These are phyloP conservation scores for Liparis tanakae DNA, from an alignment of 2,797 vertebrate genomes.

Conservation along the genomic window DNA sequence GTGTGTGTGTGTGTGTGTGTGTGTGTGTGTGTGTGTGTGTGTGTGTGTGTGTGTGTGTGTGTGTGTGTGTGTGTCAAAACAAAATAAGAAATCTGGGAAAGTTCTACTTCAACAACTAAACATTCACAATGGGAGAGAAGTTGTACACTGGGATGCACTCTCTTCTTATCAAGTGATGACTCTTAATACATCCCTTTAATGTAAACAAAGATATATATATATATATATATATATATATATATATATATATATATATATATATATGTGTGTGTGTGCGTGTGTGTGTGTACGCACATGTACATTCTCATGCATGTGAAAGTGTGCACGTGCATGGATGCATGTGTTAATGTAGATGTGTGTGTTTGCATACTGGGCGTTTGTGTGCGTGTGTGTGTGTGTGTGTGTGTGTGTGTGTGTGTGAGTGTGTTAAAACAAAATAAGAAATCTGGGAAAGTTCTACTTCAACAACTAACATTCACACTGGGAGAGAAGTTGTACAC, in stretches of 20 bases:
- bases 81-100: constrained; percentile 35
- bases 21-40: neutral
- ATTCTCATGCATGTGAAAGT: too few species aligned
- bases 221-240: too few species aligned
- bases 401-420: too few species aligned
- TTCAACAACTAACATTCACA: constrained; percentile 34
- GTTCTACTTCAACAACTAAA: constrained; percentile 27
- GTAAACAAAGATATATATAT: constrained; percentile 48
- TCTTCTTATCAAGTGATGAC: constrained; percentile 14
- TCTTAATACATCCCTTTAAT: constrained; percentile 64
- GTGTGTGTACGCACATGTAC: too few species aligned
- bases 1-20: constrained; percentile 6
- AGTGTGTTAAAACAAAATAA: constrained; percentile 11
- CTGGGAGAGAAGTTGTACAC: constrained; percentile 48
- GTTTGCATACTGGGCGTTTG: too few species aligned
- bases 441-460: constrained; percentile 42
- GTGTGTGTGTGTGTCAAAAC: neutral
- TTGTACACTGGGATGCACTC: constrained; percentile 40
- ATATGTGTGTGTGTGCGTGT: too few species aligned
- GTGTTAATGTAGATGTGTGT: too few species aligned
- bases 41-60: neutral
- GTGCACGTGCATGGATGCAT: too few species aligned
- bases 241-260: too few species aligned
- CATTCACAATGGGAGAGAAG: constrained; percentile 43
- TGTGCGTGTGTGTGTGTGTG: too few species aligned